Base-by-base conservation (phyloP, 2,797 vertebrate genomes). In the Acanthis flammea region DNA sequence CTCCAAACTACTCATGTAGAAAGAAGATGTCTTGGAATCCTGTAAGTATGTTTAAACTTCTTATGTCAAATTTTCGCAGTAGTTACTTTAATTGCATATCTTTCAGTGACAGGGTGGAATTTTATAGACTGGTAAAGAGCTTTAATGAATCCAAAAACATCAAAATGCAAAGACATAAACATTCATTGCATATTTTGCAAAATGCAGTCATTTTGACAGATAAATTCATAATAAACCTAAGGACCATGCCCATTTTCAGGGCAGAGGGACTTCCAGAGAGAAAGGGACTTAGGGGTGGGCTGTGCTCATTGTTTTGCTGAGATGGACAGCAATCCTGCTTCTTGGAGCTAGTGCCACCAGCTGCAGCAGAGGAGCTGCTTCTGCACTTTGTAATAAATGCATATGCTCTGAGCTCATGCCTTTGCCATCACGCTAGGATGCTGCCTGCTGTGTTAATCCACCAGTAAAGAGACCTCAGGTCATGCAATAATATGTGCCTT, bases 361-460 rank as follows among this genome's bases (percentile, higher is more conserved):
- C 79, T 86, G 88, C 86, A 93, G 78, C 47, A 86, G 70, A 28
- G 66, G 51, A 88, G 45, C 89, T 77, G 70, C 75, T 89, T 80
- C 72, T 86, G 75, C 33, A 15, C 54, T 77, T 44, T 47, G 16
- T 61, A 94, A 91, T 51, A 83, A 80, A 89, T 83, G 58, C 47
- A 39, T 73, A 31, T 74, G 79, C n/a, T 82, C 57, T 45, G 78
- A 94, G 81, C 78, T 96, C 71, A 33, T 93, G 88, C 61, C 71
- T 89, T 53, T 95, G 84, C 89, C 81, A 83, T 87, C 92, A 35
- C 1, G 19, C 45, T 47, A 82, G 74, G 65, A 93, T 0, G 39
- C 62, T 92, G 76, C 90, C 82, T 62, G 90, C 90, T 94, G 90
- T 21, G 77, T 71, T 96, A 97, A 96, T 92, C 88, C 80, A 61